These are phyloP conservation scores for Caenorhabditis panamensis DNA, from an alignment of 2,888 invertebrate species.

Conservation along the genomic window DNA sequence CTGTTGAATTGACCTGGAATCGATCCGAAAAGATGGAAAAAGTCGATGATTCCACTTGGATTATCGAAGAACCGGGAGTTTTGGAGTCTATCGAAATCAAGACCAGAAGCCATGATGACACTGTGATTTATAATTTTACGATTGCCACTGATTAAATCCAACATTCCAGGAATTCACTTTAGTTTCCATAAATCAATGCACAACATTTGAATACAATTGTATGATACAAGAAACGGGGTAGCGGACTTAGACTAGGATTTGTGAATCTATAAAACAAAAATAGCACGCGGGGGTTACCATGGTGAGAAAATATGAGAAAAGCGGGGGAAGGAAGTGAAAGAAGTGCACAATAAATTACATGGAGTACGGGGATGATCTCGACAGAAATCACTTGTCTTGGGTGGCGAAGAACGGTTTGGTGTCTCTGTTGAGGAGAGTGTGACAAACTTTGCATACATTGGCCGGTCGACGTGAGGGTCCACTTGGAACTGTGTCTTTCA, in stretches of 20 bases:
- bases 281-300: constrained; percentile 20
- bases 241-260: constrained; percentile 16
- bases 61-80: neutral
- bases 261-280: neutral
- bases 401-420: constrained; percentile 70
- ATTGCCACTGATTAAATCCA: neutral
- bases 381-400: constrained; percentile 35
- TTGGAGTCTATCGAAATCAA: constrained; percentile 26
- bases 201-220: constrained; percentile 7
- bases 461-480: constrained; percentile 91
- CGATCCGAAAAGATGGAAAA: neutral
- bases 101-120: constrained; percentile 16
- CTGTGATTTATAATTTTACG: constrained; percentile 17
- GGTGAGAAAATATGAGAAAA: neutral
- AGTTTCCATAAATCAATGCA: neutral
- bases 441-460: constrained; percentile 96
- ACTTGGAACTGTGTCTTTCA: constrained; percentile 87
- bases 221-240: constrained; percentile 15
- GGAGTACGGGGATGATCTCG: neutral
- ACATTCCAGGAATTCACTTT: neutral
- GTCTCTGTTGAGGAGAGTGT: constrained; percentile 89
- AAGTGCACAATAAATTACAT: constrained; percentile 7
- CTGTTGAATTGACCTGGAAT: constrained; percentile 2
- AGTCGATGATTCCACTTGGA: constrained; percentile 4
- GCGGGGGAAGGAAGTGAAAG: constrained; percentile 9